Percentiles rank a stretch among this genome's conserved stretches.
These are phyloP conservation scores for Trachelus troglodyta DNA, from an alignment of 2,888 invertebrate species.

Conservation along the genomic window DNA sequence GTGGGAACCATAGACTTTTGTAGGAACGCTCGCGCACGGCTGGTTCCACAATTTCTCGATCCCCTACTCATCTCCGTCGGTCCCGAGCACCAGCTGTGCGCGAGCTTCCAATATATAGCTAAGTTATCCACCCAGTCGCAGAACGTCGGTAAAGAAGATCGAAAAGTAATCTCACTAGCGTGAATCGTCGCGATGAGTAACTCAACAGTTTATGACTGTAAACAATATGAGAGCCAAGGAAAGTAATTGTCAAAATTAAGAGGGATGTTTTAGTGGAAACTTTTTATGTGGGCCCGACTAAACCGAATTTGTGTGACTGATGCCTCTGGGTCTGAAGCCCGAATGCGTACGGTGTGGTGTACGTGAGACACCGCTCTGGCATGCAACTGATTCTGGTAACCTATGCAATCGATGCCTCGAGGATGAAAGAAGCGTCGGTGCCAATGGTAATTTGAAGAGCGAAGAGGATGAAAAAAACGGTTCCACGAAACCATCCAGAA, in stretches of 20 bases:
- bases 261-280: too few relatives aligned
- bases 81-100: too few relatives aligned
- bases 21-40: too few relatives aligned
- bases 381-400: conserved; percentile 78
- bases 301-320: conserved; percentile 32
- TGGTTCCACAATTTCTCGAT: too few relatives aligned
- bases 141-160: too few relatives aligned
- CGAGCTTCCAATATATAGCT: too few relatives aligned
- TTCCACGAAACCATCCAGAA: conserved; percentile 68
- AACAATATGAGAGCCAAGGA: not conserved
- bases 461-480: conserved; percentile 58
- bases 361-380: conserved; percentile 81
- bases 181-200: too few relatives aligned
- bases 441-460: conserved; percentile 45
- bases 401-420: conserved; percentile 82
- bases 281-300: conserved; percentile 3
- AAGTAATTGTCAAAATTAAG: not conserved
- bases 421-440: conserved; percentile 65
- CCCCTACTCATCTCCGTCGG: too few relatives aligned
- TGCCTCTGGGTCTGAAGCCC: conserved; percentile 70
- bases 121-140: too few relatives aligned
- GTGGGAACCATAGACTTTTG: too few relatives aligned
- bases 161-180: too few relatives aligned
- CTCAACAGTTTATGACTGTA: not conserved
- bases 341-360: conserved; percentile 78